Conservation (phyloP, 1,140 invertebrate genomes). For the Vanessa tameamea region DNA sequence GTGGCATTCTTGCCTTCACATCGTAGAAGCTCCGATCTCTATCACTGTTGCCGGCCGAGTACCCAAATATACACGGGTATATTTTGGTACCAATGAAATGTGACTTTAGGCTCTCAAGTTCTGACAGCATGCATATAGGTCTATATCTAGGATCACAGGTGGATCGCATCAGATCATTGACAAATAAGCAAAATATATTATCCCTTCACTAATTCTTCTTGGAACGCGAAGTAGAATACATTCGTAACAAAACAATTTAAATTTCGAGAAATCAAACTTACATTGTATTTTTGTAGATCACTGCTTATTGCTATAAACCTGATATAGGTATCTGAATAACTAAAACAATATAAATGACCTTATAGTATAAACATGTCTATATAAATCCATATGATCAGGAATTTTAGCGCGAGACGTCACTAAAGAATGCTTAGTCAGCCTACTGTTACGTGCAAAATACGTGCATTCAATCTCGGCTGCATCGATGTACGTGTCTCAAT, state of each 20-base stretch:
- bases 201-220: too few species aligned
- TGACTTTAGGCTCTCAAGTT: too few species aligned
- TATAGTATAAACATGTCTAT: slow-evolving; percentile 23
- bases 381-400: slow-evolving; percentile 28
- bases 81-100: too few species aligned
- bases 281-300: not conserved
- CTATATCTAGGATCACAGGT: too few species aligned
- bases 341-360: slow-evolving; percentile 25
- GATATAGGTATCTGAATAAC: slow-evolving; percentile 16
- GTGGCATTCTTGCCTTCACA: too few species aligned
- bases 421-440: slow-evolving; percentile 31
- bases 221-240: not conserved
- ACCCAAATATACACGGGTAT: too few species aligned
- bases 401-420: slow-evolving; percentile 20
- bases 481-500: slow-evolving; percentile 34
- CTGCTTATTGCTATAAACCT: not conserved
- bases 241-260: not conserved
- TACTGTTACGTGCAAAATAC: slow-evolving; percentile 29
- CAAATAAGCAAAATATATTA: too few species aligned
- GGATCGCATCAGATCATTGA: too few species aligned
- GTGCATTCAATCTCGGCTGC: slow-evolving; percentile 23
- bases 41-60: too few species aligned
- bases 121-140: too few species aligned
- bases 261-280: slow-evolving; percentile 8
- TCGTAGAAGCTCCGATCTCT: too few species aligned